Base-by-base conservation (phyloP, 2,888 invertebrate species). In the Lithophane socia region DNA sequence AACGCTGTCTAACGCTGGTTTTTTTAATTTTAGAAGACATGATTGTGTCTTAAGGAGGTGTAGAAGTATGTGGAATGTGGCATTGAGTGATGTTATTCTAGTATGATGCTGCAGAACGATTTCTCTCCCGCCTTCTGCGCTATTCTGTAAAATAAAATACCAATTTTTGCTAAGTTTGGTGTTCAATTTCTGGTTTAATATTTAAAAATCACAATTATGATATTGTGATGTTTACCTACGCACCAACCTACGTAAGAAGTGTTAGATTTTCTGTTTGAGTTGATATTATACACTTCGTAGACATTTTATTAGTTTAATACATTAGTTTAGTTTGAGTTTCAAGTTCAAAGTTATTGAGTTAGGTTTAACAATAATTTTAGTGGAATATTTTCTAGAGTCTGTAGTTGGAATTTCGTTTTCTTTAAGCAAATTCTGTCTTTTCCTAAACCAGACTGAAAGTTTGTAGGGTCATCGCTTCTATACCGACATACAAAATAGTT, bases 301-400 rank as follows among this genome's bases (percentile, higher is more conserved):
- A 52, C 42, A 24, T 61, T 52, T 52, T 61, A 42, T 72, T 75
- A 52, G 42, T 61, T 44, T 21, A 29, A 16, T 42, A 61, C 3
- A 52, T 13, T 37, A 60, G 5, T 49, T 60, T 24, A 52, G 29
- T 61, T 61, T 72, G 49, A 52, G 72, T 24, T 29, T 42, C 60
- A 72, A 75, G 5, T 61, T 52, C 29, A 61, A 72, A 72, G 4
- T 9, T 58, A 69, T 73, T 5, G 13, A 58, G 47, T 18, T 60
- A 42, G 16, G 9, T 21, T 24, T 21, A 52, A 42, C 0, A 42
- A 42, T 5, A 21, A 12, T 8, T 49, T 58, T 42, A 42, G 37
- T 58, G 47, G 5, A 69, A 47, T 58, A n/a, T 73, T 56, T 56
- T 52, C 7, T 21, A 18, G 29, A 13, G 21, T 29, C 2, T 10